Base-by-base conservation (phyloP, 2,797 vertebrate species). In the Coracias cyanogaster region DNA sequence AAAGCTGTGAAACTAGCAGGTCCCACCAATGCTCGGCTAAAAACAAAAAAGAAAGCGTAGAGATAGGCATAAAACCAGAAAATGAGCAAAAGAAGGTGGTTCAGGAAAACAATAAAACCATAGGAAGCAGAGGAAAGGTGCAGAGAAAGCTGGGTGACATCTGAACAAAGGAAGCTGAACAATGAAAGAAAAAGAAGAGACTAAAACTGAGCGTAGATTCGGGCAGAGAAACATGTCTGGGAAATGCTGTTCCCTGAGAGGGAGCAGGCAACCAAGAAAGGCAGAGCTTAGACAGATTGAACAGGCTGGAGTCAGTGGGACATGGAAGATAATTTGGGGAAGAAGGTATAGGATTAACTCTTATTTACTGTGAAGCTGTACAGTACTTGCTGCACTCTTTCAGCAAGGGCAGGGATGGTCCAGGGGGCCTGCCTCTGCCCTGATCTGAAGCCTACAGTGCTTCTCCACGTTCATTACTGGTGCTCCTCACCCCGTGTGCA, bases 401-500 rank as follows among this genome's bases (percentile, higher is more conserved):
- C 66, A 49, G 39, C 4, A 24, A 39, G 55, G 55, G 25, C 28
- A 60, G 19, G 55, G 45, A 20, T 7, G 19, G 64, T n/a, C 26
- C 58, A 33, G 41, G 35, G 35, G 58, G 28, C 7, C 26, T 48
- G 58, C 65, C 60, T 67, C 41, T 51, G 49, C 21, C 72, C 77
- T 60, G 46, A 49, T 9, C 37, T 58, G 65, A 4, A 51, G 26
- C 55, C 46, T 21, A 3, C 4, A 6, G 60, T 2, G 3, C 26
- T 66, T 18, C 41, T 67, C 28, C 80, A 13, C 2, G 33, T 35
- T 24, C 8, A 16, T 93, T 95, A 95, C 96, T 94, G 97, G 93
- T 76, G 89, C 82, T 95, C 19, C 83, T 94, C 93, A 84, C 52
- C 79, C 87, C 49, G 55, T 3, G 29, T 31, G 83, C 92, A 89